Evolutionary conservation across 2,113 vertebrate species (phyloP).

Genomic region (Eolophus roseicapilla): DNA sequence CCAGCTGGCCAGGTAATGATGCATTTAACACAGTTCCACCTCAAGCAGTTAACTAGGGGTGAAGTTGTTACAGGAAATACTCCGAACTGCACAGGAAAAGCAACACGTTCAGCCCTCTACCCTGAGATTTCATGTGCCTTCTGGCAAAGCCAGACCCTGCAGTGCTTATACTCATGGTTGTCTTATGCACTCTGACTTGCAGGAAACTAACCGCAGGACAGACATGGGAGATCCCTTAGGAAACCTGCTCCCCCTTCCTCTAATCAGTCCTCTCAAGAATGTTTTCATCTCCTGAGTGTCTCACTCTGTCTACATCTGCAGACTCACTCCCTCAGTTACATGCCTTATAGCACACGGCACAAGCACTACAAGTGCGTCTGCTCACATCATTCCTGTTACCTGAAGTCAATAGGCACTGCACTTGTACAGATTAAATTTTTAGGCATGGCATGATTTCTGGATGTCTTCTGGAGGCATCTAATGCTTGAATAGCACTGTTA

Average conservation of each 20-base stretch:
- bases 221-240: not conserved
- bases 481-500: not conserved
- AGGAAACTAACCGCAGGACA: not conserved
- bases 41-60: not conserved
- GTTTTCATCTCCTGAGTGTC: not conserved
- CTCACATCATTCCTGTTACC: not conserved
- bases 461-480: not conserved
- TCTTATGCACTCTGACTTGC: not conserved
- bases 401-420: not conserved
- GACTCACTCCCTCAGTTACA: not conserved
- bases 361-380: not conserved
- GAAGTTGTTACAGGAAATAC: not conserved
- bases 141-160: not conserved
- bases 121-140: not conserved
- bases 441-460: not conserved
- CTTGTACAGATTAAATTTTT: not conserved
- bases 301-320: not conserved
- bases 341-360: not conserved
- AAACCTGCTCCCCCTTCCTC: not conserved
- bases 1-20: not conserved
- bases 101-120: not conserved
- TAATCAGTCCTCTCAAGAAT: not conserved
- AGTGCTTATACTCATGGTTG: not conserved
- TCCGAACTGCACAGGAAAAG: not conserved
- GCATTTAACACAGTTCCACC: not conserved